phyloP scores from a whole-genome alignment of 2,888 invertebrate species.

The Parapristionchus giblindavisi region DNA sequence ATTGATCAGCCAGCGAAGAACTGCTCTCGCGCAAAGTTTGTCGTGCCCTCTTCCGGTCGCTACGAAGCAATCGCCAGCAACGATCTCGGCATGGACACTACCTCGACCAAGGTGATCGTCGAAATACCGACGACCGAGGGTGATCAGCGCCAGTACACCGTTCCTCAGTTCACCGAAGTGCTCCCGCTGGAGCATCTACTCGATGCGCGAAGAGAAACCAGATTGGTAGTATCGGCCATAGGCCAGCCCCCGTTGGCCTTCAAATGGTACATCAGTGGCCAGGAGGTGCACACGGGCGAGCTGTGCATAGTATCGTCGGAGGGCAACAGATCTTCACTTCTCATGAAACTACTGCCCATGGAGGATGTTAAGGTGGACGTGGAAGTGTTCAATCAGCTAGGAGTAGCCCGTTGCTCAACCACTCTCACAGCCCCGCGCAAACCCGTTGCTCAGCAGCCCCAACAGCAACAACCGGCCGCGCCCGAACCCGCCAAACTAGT shows the following conservation, averaged over 20 bases:
- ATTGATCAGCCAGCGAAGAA: conserved; percentile 50
- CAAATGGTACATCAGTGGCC: conserved; percentile 48
- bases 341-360: conserved; percentile 38
- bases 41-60: conserved; percentile 52
- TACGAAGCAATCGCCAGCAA: conserved; percentile 62
- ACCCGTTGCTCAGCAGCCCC: not conserved
- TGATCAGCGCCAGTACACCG: not conserved
- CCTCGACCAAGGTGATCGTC: conserved; percentile 58
- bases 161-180: conserved; percentile 50
- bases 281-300: conserved; percentile 38
- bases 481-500: not conserved
- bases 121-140: conserved; percentile 44
- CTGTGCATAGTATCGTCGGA: conserved; percentile 36
- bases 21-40: conserved; percentile 49
- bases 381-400: conserved; percentile 46
- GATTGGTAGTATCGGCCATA: conserved; percentile 50
- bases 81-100: conserved; percentile 55
- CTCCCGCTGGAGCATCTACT: conserved; percentile 47
- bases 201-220: conserved; percentile 43
- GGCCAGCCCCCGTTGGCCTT: conserved; percentile 42
- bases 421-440: conserved; percentile 35
- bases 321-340: conserved; percentile 43
- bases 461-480: not conserved
- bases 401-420: conserved; percentile 43
- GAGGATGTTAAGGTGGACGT: conserved; percentile 44